These are phyloP conservation scores for Agriopis marginaria DNA, from an alignment of 2,888 invertebrate species.

Conservation along the genomic window DNA sequence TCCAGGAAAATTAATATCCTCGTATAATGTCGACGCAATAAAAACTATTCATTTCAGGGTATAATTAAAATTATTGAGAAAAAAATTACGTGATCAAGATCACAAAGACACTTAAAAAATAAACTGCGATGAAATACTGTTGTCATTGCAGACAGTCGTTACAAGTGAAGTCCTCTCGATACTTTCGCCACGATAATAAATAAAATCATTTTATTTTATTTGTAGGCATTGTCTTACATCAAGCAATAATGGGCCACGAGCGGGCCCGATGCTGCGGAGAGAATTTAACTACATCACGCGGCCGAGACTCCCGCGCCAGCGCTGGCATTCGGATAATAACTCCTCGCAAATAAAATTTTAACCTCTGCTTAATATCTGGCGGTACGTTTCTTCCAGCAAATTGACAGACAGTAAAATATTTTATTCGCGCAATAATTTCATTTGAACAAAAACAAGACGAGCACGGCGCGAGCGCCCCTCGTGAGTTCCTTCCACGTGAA, in stretches of 20 bases:
- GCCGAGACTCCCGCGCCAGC: conserved; percentile 52
- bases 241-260: conserved; percentile 71
- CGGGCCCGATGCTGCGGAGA: conserved; percentile 63
- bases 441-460: conserved; percentile 82
- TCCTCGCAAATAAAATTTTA: conserved; percentile 82
- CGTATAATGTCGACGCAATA: neutral
- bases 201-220: conserved; percentile 74
- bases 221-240: conserved; percentile 77
- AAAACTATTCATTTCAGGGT: neutral
- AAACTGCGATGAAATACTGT: neutral
- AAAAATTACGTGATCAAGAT: neutral
- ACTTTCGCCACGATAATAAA: conserved; percentile 66
- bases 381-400: conserved; percentile 75
- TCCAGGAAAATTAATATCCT: neutral
- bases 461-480: conserved; percentile 57
- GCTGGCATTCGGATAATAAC: conserved; percentile 69
- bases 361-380: conserved; percentile 83
- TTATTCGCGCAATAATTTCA: conserved; percentile 83
- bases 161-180: conserved; percentile 51
- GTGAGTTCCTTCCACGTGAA: conserved; percentile 79
- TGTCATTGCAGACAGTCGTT: conserved; percentile 42
- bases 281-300: conserved; percentile 66
- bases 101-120: conserved; percentile 3
- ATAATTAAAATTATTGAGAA: neutral
- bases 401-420: conserved; percentile 86